These are phyloP conservation scores for Cichladusa arquata DNA, from an alignment of 2,113 vertebrate species.

Conservation along the genomic window DNA sequence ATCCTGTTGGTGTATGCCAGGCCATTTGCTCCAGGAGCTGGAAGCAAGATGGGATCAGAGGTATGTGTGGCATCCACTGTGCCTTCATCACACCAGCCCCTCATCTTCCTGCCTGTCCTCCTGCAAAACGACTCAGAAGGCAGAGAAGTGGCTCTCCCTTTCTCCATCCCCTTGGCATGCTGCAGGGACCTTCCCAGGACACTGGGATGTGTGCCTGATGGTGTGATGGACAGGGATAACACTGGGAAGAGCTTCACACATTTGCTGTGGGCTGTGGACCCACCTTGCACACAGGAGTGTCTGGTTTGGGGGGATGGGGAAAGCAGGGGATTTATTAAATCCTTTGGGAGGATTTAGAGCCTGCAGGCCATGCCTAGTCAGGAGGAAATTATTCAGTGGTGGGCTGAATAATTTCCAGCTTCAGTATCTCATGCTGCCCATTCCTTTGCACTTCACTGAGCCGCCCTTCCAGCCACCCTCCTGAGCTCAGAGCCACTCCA, in stretches of 20 bases:
- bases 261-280: not conserved
- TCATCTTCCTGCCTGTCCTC: not conserved
- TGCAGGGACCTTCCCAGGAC: not conserved
- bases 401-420: not conserved
- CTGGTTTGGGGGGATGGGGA: not conserved
- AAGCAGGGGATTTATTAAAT: not conserved
- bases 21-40: not conserved
- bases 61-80: not conserved
- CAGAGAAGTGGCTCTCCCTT: not conserved
- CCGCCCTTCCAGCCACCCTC: not conserved
- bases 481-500: not conserved
- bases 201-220: not conserved
- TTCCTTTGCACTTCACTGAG: not conserved
- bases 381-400: not conserved
- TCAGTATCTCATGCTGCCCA: not conserved
- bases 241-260: not conserved
- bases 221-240: accelerated
- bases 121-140: not conserved
- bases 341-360: not conserved
- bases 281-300: not conserved
- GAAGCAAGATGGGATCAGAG: not conserved
- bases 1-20: not conserved
- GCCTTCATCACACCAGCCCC: not conserved
- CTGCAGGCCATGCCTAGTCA: not conserved
- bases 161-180: not conserved